A percentile compares a stretch with the other conserved stretches of the same genome.
phyloP scores from a whole-genome alignment of 2,113 vertebrate species.

The Potamarius usumacintae region DNA sequence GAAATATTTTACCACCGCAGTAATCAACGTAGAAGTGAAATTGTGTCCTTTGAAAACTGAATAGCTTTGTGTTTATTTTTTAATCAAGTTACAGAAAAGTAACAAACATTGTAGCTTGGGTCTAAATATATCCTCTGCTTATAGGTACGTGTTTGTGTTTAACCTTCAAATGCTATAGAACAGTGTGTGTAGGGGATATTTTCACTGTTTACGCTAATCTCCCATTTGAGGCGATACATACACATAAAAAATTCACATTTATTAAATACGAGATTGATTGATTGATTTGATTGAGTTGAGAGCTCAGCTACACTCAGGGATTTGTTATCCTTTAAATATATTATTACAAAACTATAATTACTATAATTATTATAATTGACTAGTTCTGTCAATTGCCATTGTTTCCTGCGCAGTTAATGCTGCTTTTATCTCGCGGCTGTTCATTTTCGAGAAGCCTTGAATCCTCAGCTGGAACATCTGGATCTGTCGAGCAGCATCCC shows the following conservation, averaged over 20 bases:
- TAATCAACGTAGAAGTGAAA: constrained; percentile 64
- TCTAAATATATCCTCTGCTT: background rate
- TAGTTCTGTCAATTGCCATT: background rate
- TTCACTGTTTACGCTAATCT: background rate
- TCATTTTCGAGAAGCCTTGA: constrained; percentile 18
- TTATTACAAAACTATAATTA: background rate
- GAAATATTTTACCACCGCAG: constrained; percentile 57
- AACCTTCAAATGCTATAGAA: background rate
- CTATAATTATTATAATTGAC: no score
- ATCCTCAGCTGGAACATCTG: background rate
- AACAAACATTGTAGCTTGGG: background rate
- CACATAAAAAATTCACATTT: background rate
- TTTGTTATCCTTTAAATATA: background rate
- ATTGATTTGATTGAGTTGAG: background rate
- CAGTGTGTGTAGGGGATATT: background rate
- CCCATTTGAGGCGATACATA: no score
- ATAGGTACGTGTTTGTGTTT: no score
- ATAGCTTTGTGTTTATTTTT: constrained; percentile 26
- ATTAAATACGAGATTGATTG: background rate
- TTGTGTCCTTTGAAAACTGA: constrained; percentile 23
- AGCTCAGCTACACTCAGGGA: background rate
- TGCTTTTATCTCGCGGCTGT: constrained; percentile 1
- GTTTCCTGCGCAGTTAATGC: background rate
- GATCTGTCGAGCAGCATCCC: background rate
- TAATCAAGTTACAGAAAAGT: constrained; percentile 7